Evolutionary conservation across 2,888 invertebrate species (phyloP), one percentile per base, ranked within the genome.

Genomic region (Tetragnatha montana): DNA sequence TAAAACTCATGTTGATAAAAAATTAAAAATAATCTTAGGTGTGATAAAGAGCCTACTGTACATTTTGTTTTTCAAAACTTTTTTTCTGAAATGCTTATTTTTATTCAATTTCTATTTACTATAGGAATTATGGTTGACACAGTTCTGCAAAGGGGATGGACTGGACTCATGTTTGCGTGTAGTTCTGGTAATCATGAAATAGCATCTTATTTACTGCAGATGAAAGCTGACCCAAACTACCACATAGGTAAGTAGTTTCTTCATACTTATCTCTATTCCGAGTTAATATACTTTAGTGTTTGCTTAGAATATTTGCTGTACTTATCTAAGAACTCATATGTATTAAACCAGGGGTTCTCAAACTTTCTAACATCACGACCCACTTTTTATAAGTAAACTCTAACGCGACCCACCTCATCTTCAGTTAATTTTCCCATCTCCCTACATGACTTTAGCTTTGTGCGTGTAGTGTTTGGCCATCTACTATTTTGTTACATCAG

Each of bases 191-290:
- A 92, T 83, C 91, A 91, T 51, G 91, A 92, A 6, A 91, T 93
- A 49, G 93, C 93, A 6, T 88, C 93, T 49, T 92, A 92, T 78
- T 92, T 94, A 6, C 92, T 94, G 8, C 92, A 93, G 17, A 92
- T 92, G n/a, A 93, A 93, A 70, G 94, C 94, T 12, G 92, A 94
- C 91, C 92, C 93, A 3, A 93, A 94, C 90, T 93, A 93, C 91
- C 93, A 94, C 89, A 93, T 93, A 93, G 94, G 93, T 93, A 90
- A 76, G 88, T n/a, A n/a, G n/a, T n/a, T n/a, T n/a, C n/a, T n/a
- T n/a, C n/a, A n/a, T n/a, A n/a, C n/a, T n/a, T n/a, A n/a, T n/a
- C n/a, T n/a, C n/a, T n/a, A n/a, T n/a, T n/a, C n/a, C n/a, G n/a
- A n/a, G n/a, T n/a, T n/a, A n/a, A n/a, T n/a, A n/a, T n/a, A n/a